These are phyloP conservation scores for Sprattus sprattus DNA, from an alignment of 2,113 vertebrate genomes.

Conservation along the genomic window DNA sequence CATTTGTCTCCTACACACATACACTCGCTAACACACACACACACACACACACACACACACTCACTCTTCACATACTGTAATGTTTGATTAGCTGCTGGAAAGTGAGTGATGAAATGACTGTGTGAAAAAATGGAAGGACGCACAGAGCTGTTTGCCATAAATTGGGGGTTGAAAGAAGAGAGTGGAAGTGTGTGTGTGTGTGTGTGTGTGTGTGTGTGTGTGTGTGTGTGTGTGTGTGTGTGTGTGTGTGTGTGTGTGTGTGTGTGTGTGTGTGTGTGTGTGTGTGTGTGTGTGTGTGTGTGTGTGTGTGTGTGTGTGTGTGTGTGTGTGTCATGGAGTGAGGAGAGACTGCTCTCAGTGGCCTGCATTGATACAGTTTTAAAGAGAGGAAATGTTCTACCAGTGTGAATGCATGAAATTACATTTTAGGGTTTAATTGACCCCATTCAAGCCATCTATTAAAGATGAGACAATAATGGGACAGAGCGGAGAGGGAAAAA, in stretches of 20 bases:
- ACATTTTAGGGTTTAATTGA: slow-evolving; percentile 71
- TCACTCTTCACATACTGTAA: slow-evolving; percentile 70
- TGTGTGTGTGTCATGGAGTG: slow-evolving; percentile 33
- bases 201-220: background rate
- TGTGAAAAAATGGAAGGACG: slow-evolving; percentile 70
- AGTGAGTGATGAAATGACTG: slow-evolving; percentile 98
- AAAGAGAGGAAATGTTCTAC: slow-evolving; percentile 65
- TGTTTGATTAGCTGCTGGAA: slow-evolving; percentile 99
- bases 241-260: background rate
- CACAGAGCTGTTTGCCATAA: slow-evolving; percentile 64
- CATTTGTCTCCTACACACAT: slow-evolving; percentile 79
- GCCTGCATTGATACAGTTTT: slow-evolving; percentile 60
- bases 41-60: background rate
- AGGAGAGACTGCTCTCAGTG: slow-evolving; percentile 49
- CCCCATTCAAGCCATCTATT: slow-evolving; percentile 61
- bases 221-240: background rate
- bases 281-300: background rate
- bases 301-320: slow-evolving; percentile 14
- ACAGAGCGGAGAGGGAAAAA: slow-evolving; percentile 3
- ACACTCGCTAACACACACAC: background rate
- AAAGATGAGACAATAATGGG: slow-evolving; percentile 56
- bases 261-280: background rate
- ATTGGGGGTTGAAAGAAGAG: slow-evolving; percentile 46
- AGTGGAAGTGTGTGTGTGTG: slow-evolving; percentile 4
- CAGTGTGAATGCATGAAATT: slow-evolving; percentile 68